Conservation (phyloP, 1,140 invertebrate genomes). For the Calycopis cecrops region DNA sequence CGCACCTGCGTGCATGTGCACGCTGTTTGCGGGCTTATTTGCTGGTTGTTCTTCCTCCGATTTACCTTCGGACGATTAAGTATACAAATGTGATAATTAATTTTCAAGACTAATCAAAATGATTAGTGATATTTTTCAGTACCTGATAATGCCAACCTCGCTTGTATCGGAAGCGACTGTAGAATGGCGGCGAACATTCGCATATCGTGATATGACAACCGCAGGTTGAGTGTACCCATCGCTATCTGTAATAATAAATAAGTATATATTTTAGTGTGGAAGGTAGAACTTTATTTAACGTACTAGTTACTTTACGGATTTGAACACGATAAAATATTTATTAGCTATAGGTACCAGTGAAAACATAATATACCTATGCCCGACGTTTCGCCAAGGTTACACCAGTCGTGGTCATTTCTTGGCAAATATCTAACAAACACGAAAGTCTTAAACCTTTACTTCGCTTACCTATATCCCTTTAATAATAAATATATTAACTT, state of each 20-base stretch:
- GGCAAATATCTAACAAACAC: too few relatives aligned
- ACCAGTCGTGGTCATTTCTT: too few relatives aligned
- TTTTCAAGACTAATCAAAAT: neutral
- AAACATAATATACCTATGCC: too few relatives aligned
- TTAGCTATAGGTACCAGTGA: too few relatives aligned
- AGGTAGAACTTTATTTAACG: too few relatives aligned
- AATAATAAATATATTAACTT: too few relatives aligned
- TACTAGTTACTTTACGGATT: too few relatives aligned
- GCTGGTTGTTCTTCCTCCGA: conserved; percentile 20
- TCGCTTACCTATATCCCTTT: too few relatives aligned
- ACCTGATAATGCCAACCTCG: conserved; percentile 75
- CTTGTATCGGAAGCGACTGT: conserved; percentile 89
- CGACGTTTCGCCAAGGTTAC: too few relatives aligned
- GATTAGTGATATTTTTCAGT: neutral
- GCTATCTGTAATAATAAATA: conserved; percentile 63
- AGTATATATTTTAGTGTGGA: too few relatives aligned
- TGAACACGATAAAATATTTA: too few relatives aligned
- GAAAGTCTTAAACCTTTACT: too few relatives aligned
- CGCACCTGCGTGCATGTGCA: conserved; percentile 41
- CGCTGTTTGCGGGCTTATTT: conserved; percentile 54
- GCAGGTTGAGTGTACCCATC: conserved; percentile 85
- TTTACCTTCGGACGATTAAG: conserved; percentile 32
- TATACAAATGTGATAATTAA: neutral
- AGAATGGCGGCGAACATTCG: conserved; percentile 93
- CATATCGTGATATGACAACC: conserved; percentile 95